These are phyloP conservation scores for Malurus leucopterus DNA, from an alignment of 2,797 vertebrate species.

Conservation along the genomic window DNA sequence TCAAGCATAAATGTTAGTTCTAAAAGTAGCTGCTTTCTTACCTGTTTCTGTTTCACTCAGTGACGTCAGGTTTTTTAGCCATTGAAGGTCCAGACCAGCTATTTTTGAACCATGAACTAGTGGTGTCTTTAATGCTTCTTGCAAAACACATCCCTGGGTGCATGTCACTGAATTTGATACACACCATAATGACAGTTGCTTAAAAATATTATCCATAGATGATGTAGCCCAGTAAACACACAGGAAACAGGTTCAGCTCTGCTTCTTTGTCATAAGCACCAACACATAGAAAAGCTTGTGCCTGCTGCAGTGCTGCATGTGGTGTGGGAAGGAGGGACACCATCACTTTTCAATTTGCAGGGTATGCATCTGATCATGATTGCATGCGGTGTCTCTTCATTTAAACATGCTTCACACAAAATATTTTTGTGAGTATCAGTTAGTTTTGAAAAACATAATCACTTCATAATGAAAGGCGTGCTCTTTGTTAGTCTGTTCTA, in stretches of 20 bases:
- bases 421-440: neutral
- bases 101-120: slow-evolving; percentile 23
- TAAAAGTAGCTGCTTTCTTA: slow-evolving; percentile 69
- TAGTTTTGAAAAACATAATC: neutral
- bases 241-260: neutral
- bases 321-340: neutral
- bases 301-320: neutral
- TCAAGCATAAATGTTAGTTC: slow-evolving; percentile 51
- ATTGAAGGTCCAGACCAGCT: neutral
- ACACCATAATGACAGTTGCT: neutral
- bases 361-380: neutral
- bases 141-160: neutral
- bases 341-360: neutral
- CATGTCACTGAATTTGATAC: neutral
- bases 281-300: neutral
- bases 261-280: neutral
- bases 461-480: neutral
- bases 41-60: neutral
- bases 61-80: neutral
- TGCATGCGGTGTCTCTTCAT: neutral
- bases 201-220: neutral
- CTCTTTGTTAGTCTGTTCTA: neutral
- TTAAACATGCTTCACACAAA: neutral
- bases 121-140: neutral
- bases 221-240: neutral